phyloP scores from a whole-genome alignment of 2,888 invertebrate genomes.

The Chironomus tentans region DNA sequence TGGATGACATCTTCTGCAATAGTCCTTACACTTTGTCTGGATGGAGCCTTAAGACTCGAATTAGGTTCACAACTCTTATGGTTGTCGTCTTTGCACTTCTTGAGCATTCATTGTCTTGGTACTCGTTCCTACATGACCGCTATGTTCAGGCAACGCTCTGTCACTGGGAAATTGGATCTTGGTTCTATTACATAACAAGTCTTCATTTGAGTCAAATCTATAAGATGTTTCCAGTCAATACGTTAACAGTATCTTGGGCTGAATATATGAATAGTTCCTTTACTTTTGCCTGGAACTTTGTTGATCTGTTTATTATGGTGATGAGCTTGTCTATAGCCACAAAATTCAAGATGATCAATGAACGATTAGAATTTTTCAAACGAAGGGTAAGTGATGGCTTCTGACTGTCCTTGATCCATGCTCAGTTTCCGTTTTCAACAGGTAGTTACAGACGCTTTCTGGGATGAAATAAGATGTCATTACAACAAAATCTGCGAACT shows the following conservation, averaged over 20 bases:
- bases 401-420: no score
- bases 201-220: neutral
- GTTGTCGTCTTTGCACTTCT: neutral
- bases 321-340: neutral
- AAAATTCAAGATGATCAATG: neutral
- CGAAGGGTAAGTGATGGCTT: neutral
- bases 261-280: neutral
- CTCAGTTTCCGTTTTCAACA: neutral
- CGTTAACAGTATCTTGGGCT: neutral
- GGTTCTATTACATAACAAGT: neutral
- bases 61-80: neutral
- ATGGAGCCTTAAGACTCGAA: neutral
- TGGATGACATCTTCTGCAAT: neutral
- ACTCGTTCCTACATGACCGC: neutral
- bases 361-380: neutral
- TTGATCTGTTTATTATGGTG: neutral
- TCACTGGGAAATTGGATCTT: neutral
- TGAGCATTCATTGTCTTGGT: neutral
- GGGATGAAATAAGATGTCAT: neutral
- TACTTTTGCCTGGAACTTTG: neutral
- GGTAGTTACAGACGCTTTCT: neutral
- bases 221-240: neutral
- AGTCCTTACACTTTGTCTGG: neutral
- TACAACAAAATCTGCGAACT: neutral
- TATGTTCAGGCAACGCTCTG: neutral